phyloP scores from a whole-genome alignment of 1,140 invertebrate species.

The Uloborus diversus region DNA sequence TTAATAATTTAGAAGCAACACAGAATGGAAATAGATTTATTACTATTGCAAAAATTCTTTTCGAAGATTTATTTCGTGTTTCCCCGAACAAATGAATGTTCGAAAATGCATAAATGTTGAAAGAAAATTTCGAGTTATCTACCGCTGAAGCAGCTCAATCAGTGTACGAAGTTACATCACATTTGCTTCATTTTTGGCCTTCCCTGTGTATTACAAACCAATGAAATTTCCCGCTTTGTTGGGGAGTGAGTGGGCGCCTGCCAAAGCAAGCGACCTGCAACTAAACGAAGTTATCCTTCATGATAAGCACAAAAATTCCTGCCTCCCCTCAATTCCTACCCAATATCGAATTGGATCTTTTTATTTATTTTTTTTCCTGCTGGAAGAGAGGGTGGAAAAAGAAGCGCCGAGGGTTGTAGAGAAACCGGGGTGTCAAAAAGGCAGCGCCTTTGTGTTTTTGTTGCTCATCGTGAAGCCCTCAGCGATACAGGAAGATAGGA shows the following conservation, averaged over 20 bases:
- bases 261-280: background rate
- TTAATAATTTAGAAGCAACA: background rate
- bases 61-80: background rate
- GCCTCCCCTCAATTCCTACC: background rate
- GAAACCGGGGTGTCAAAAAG: conserved; percentile 14
- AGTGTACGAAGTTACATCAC: too few relatives aligned
- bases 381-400: background rate
- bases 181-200: background rate
- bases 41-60: background rate
- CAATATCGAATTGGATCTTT: background rate
- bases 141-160: too few relatives aligned
- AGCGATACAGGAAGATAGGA: conserved; percentile 29
- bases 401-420: background rate
- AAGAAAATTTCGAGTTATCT: too few relatives aligned
- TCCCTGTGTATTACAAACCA: background rate
- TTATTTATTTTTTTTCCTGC: background rate
- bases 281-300: background rate
- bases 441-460: conserved; percentile 28
- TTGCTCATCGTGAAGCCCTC: background rate
- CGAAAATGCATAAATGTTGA: too few relatives aligned
- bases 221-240: background rate
- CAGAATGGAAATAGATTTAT: background rate
- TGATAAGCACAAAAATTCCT: background rate
- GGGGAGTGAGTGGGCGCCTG: background rate
- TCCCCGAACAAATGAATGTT: too few relatives aligned